A percentile compares a stretch with the other conserved stretches of the same genome.
Conservation (phyloP, 2,888 invertebrate species). For the Alloplasta piceator region DNA sequence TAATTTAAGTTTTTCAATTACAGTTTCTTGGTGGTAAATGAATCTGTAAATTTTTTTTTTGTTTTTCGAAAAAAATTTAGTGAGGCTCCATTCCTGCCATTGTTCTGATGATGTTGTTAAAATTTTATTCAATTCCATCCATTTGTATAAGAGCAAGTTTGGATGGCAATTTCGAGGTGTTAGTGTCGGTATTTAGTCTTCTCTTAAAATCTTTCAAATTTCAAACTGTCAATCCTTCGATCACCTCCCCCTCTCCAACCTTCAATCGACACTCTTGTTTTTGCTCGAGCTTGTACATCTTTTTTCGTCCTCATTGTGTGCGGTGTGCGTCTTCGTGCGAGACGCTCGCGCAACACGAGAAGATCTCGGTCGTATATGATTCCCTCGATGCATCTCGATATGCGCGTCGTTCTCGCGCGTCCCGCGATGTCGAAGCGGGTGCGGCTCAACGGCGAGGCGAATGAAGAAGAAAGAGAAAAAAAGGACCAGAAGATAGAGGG, state of each 20-base stretch:
- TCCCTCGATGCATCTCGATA: conserved; percentile 53
- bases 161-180: no score
- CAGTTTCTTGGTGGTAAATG: no score
- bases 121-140: no score
- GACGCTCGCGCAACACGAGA: neutral
- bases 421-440: conserved; percentile 63
- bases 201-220: neutral
- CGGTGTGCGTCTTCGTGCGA: neutral
- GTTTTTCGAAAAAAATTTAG: no score
- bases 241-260: neutral
- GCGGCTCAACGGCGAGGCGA: conserved; percentile 49
- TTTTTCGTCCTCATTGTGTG: no score
- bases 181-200: neutral
- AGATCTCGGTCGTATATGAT: conserved; percentile 20
- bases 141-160: no score
- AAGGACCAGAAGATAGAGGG: conserved; percentile 17
- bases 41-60: no score
- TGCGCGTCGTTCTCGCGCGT: conserved; percentile 43
- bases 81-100: no score
- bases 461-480: conserved; percentile 18
- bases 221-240: neutral
- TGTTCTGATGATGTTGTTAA: no score
- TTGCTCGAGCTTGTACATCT: neutral
- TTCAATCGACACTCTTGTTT: neutral
- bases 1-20: no score